Evolutionary conservation across 2,888 invertebrate genomes (phyloP), one percentile per base, ranked within the genome.

Genomic region (Diogma glabrata): DNA sequence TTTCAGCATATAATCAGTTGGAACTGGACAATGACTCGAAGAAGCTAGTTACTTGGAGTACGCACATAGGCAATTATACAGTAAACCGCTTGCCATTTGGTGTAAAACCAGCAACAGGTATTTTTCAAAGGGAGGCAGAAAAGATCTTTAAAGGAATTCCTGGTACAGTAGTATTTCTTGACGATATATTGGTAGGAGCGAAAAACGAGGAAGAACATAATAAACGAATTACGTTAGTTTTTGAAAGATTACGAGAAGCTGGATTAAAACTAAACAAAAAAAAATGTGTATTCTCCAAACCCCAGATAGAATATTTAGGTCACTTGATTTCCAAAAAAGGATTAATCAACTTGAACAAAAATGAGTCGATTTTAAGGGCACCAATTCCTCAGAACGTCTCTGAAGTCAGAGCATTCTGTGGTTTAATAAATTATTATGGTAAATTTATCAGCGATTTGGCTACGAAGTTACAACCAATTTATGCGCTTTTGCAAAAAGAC

Each of bases 371-470:
- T n/a, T n/a, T n/a, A n/a, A n/a, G n/a, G n/a, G n/a, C n/a, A n/a
- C n/a, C n/a, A n/a, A n/a, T n/a, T n/a, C n/a, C n/a, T n/a, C n/a
- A n/a, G n/a, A n/a, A n/a, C n/a, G n/a, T n/a, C n/a, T n/a, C n/a
- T n/a, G n/a, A n/a, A n/a, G n/a, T n/a, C n/a, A n/a, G n/a, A n/a
- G n/a, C n/a, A n/a, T n/a, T n/a, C n/a, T n/a, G n/a, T n/a, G n/a
- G n/a, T n/a, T n/a, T n/a, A n/a, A n/a, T n/a, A n/a, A n/a, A n/a
- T n/a, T n/a, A n/a, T n/a, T n/a, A n/a, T n/a, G n/a, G n/a, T n/a
- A n/a, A n/a, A n/a, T n/a, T n/a, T n/a, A 52, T 59, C 46, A 50
- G 56, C n/a, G 54, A 54, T 51, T 36, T 60, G 30, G 54, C 58
- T 10, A 19, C 16, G 6, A 23, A 48, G 16, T 49, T 49, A 19